A percentile compares a stretch with the other conserved stretches of the same genome.
Conservation (phyloP, 2,797 vertebrate genomes). For the Sebastolobus alascanus region DNA sequence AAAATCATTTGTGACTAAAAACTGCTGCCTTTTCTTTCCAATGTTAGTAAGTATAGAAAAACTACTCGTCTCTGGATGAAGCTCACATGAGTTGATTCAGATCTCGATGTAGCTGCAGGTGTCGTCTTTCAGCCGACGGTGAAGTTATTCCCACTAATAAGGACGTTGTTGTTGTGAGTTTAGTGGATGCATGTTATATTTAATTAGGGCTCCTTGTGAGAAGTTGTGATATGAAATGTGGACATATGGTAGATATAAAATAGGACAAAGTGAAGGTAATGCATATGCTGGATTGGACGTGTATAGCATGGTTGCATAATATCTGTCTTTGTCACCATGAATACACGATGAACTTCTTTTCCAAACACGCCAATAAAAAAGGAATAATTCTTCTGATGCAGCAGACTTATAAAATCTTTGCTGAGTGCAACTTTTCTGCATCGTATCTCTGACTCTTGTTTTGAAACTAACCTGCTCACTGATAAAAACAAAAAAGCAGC, state of each 20-base stretch:
- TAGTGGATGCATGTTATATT: background rate
- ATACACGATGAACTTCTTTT: background rate
- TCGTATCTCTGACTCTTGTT: background rate
- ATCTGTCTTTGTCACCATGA: background rate
- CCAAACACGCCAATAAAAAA: background rate
- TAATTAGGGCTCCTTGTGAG: background rate
- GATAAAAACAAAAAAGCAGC: background rate
- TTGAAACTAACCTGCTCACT: slow-evolving; percentile 4
- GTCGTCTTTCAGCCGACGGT: slow-evolving; percentile 17
- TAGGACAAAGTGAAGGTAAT: background rate
- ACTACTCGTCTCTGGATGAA: slow-evolving; percentile 15
- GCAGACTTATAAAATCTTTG: background rate
- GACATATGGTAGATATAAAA: slow-evolving; percentile 1
- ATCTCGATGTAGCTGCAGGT: slow-evolving; percentile 29
- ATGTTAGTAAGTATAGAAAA: background rate
- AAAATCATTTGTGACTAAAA: background rate
- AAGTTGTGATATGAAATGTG: background rate
- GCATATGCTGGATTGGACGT: background rate
- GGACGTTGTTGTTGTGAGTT: slow-evolving; percentile 1
- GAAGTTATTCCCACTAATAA: slow-evolving; percentile 36
- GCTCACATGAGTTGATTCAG: slow-evolving; percentile 25
- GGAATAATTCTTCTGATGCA: background rate
- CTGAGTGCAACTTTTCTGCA: slow-evolving; percentile 3
- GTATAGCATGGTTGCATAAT: background rate
- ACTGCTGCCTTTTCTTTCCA: background rate